phyloP scores from a whole-genome alignment of 2,888 invertebrate genomes.

The Tyria jacobaeae region DNA sequence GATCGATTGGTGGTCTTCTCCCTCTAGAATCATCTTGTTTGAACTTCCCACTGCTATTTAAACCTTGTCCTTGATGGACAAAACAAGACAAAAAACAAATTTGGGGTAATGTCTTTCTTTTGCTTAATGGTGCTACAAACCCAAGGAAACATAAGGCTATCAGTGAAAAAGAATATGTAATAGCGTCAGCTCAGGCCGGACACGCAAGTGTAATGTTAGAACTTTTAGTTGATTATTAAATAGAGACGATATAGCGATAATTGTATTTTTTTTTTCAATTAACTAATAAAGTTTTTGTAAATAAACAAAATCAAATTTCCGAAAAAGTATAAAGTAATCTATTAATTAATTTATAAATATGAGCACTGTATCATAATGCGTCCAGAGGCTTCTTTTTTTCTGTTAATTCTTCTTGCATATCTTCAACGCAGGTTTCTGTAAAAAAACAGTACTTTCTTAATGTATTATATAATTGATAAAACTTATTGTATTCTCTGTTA shows the following conservation, averaged over 20 bases:
- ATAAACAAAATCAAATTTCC: too few species aligned
- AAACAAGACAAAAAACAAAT: slow-evolving; percentile 62
- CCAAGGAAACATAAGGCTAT: slow-evolving; percentile 77
- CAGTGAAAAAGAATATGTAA: slow-evolving; percentile 71
- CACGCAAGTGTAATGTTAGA: slow-evolving; percentile 50
- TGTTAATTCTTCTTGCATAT: neutral
- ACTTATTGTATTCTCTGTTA: neutral
- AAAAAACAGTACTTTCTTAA: neutral
- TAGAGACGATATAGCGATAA: too few species aligned
- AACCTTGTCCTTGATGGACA: too few species aligned
- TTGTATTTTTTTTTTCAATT: too few species aligned
- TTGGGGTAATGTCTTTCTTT: slow-evolving; percentile 81
- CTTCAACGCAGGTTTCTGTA: slow-evolving; percentile 2
- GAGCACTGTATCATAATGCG: neutral
- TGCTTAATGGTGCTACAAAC: slow-evolving; percentile 81
- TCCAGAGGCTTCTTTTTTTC: neutral
- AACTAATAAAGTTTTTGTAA: too few species aligned
- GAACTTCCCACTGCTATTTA: too few species aligned
- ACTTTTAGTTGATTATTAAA: too few species aligned
- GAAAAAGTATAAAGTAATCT: too few species aligned
- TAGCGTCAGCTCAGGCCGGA: slow-evolving; percentile 64
- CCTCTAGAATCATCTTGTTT: too few species aligned
- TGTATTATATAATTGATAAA: neutral
- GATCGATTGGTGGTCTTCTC: too few species aligned
- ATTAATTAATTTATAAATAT: neutral